These are phyloP conservation scores for Phrynocephalus guinanensis DNA, from an alignment of 2,797 vertebrate species.

Conservation along the genomic window DNA sequence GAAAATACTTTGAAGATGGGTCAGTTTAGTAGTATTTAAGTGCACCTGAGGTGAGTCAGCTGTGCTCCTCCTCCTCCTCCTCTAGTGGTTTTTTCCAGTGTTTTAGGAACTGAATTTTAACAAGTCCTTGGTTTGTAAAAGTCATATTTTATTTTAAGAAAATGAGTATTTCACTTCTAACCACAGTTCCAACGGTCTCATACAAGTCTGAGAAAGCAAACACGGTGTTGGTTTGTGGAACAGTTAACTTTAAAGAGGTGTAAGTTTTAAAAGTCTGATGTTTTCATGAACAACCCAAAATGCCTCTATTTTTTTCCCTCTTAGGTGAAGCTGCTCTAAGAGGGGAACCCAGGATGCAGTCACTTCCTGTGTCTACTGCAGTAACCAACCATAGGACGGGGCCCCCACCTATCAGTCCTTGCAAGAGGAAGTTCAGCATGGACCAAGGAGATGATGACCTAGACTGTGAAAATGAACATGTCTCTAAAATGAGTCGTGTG, in stretches of 20 bases:
- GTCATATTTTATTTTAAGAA: constrained; percentile 21
- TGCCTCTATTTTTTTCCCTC: background rate
- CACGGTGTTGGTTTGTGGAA: background rate
- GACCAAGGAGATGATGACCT: constrained; percentile 91
- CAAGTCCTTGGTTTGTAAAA: constrained; percentile 44
- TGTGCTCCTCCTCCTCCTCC: background rate
- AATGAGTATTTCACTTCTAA: constrained; percentile 17
- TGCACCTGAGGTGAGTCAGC: constrained; percentile 17
- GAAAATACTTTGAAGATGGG: constrained; percentile 7
- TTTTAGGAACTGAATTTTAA: constrained; percentile 55
- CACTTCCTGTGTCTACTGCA: constrained; percentile 87
- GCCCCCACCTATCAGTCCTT: constrained; percentile 96
- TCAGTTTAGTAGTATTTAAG: constrained; percentile 39
- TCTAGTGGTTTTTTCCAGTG: constrained; percentile 2
- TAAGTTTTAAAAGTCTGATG: constrained; percentile 7
- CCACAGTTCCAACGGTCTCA: background rate
- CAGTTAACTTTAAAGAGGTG: constrained; percentile 20
- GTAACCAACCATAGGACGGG: constrained; percentile 92
- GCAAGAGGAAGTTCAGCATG: constrained; percentile 92
- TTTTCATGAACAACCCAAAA: background rate
- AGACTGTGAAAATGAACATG: constrained; percentile 92
- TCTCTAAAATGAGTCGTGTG: constrained; percentile 95
- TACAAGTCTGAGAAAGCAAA: constrained; percentile 18
- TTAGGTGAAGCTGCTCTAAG: constrained; percentile 95
- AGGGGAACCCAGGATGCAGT: constrained; percentile 92